Base-by-base conservation (phyloP, 2,113 vertebrate genomes). In the Limanda limanda region DNA sequence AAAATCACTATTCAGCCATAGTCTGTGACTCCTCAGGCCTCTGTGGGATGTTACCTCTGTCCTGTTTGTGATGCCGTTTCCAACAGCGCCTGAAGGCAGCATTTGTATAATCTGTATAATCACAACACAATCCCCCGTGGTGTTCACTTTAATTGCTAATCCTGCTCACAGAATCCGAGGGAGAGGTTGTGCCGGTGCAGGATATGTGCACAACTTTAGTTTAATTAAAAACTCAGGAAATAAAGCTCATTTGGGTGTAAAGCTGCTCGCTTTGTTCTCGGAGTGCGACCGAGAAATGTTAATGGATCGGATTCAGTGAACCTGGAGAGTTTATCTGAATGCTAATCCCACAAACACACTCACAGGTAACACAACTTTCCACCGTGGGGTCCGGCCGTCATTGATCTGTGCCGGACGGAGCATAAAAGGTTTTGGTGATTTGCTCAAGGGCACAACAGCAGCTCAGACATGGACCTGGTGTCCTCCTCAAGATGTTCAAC, bases 81-180 rank as follows among this genome's bases (percentile, higher is more conserved):
- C 27, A 57, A 58, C 27, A 57, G 51, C 5, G 10, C 45, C 62
- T 64, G 58, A 74, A 70, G 68, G 48, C 9, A 14, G 20, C 15
- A 14, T 45, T 71, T 37, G 62, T 63, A 35, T 62, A 20, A 57
- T 75, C 62, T 35, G 65, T 54, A 17, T 68, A 57, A 71, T 79
- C 56, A 74, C 70, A 48, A 13, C n/a, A 2, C 48, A 56, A 37
- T 40, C 45, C 21, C 37, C 8, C 20, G 5, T 23, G 63, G 52
- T 23, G 62, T 63, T 58, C 8, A 45, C 24, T 65, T 55, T 77
- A 57, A 80, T 42, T 63, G 64, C 35, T 69, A 42, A 81, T 81
- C 65, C 54, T 56, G 9, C 66, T 37, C 15, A 55, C 40, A 64
- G 1, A 40, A 35, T 55, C 21, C 8, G 24, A 48, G 48, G 42